Evolutionary conservation across 2,888 invertebrate genomes (phyloP), one percentile per base, ranked within the genome.

Genomic region (Ophion ellenae): DNA sequence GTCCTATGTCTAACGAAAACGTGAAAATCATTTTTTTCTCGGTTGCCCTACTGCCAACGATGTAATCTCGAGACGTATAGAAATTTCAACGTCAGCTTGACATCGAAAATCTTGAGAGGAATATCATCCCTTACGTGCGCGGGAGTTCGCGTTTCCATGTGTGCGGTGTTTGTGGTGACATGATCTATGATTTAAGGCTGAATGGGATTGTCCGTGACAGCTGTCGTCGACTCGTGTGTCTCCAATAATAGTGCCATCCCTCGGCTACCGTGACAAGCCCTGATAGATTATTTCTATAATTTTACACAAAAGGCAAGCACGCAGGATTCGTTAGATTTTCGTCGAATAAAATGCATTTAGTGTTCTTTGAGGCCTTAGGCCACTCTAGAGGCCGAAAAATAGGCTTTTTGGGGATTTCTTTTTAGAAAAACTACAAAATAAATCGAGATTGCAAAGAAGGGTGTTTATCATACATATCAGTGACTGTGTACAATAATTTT

Each of bases 141-240:
- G 53, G 17, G 17, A 53, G 17, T 53, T 47, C 11, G 24, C 6
- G 7, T 20, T 45, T 24, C 17, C 7, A 17, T 47, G 67, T 24
- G 53, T 5, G 53, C 53, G 53, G 5, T 28, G 24, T 47, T 28
- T 7, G 28, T 47, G 20, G 45, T 45, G 20, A 14, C 14, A 40
- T 70, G 70, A 70, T 11, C 45, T 53, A 70, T 71, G 70, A 45
- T 79, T 63, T 70, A 5, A 5, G n/a, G 61, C 20, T 24, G 32
- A 6, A 28, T 45, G 36, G 3, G 47, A 47, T 70, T 71, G 61
- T n/a, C n/a, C 70, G n/a, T 47, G 20, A n/a, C 53, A 79, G 45
- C 61, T 79, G 79, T 70, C 70, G 63, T 47, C 79, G 57, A 70
- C 79, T 47, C 70, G 53, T 64, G 40, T 70, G 75, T n/a, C 20